Base-by-base conservation (phyloP, 2,113 vertebrate genomes). In the Eretmodus cyanostictus region DNA sequence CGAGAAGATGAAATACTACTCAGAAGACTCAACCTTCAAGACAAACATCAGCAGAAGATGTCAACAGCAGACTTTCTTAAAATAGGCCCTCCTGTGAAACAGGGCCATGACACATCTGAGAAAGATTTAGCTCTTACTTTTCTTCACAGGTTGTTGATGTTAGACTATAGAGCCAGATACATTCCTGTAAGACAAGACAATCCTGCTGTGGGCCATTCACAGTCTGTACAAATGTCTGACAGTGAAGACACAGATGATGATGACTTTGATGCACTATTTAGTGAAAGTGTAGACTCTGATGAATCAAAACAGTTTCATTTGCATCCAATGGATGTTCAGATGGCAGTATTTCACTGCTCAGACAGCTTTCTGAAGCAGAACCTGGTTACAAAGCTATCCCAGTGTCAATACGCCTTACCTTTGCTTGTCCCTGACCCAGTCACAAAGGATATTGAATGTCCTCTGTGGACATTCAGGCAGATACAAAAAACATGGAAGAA, bases 301-400 rank as follows among this genome's bases (percentile, higher is more conserved):
- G 5, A 54, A 54, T 54, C 53, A 54, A 54, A 57, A 57, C 6
- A 54, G 3, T 54, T 4, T 57, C 12, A 57, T 27, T 2, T 59
- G 27, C 54, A 57, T 57, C 7, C 45, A 47, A 47, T 47, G 45
- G 45, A 47, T 47, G 14, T 47, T 47, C 45, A 47, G 45, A 47
- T 47, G 45, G 45, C 7, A 8, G 45, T 8, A 47, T 47, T 47
- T 8, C 45, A 47, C 7, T 17, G 45, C 4, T 47, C 45, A 47
- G 14, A 47, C 2, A 47, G 7, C 1, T 47, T 47, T 47, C 7
- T 47, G 45, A 47, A 17, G 45, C 45, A 47, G 45, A 47, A 8
- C 45, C 0, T 47, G 0, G 0, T 47, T 47, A 47, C 45, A 47
- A 47, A 47, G 45, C 45, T 47, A 17, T 47, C 45, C 1, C 45